These are phyloP conservation scores for Oreocharis arfaki DNA, from an alignment of 2,113 vertebrate species.

Conservation along the genomic window DNA sequence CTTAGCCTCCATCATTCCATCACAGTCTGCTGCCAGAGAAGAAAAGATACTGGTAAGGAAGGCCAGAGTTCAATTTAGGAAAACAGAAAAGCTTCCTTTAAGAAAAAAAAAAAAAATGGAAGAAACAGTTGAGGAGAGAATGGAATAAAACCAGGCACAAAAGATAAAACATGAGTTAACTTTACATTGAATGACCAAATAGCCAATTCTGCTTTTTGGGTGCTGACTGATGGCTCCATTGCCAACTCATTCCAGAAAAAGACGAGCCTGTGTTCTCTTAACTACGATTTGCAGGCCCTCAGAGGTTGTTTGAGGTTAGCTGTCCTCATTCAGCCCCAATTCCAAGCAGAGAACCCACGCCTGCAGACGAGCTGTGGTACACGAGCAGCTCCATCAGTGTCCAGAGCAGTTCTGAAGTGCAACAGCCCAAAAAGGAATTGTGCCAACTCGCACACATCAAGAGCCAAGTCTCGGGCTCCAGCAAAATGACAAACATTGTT, in stretches of 20 bases:
- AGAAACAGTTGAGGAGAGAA: neutral
- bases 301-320: neutral
- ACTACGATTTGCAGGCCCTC: neutral
- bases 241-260: neutral
- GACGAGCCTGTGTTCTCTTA: neutral
- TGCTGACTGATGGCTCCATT: neutral
- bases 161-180: neutral
- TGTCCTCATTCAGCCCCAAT: neutral
- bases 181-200: neutral
- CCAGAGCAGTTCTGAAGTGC: neutral
- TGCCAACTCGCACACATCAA: neutral
- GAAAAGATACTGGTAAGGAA: neutral
- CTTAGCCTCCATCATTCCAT: neutral
- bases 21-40: neutral
- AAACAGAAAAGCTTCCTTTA: neutral
- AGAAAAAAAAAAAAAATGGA: neutral
- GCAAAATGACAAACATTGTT: slow-evolving; percentile 32
- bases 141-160: neutral
- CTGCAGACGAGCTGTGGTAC: accelerated
- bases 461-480: neutral
- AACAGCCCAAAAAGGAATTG: neutral
- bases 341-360: neutral
- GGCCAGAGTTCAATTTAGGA: neutral
- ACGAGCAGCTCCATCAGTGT: accelerated
- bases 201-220: neutral